Percentiles rank a stretch among this genome's conserved stretches.
phyloP scores from a whole-genome alignment of 2,888 invertebrate genomes.

The Bombylius discolor region DNA sequence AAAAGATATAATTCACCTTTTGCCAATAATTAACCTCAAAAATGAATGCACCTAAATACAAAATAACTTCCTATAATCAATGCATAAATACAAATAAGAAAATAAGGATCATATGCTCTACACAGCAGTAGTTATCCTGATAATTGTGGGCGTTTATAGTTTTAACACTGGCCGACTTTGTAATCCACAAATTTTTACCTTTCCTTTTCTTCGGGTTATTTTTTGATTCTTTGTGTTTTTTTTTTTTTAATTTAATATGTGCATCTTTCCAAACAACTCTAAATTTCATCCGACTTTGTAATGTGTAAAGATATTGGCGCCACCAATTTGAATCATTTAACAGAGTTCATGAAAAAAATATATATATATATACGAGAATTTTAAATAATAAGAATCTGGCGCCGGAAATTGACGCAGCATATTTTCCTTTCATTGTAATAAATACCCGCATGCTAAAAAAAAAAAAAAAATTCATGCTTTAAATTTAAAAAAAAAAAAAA shows the following conservation, averaged over 20 bases:
- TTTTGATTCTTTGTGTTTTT: no score
- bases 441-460: not conserved
- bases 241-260: no score
- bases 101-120: no score
- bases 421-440: not conserved
- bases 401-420: constrained; percentile 15
- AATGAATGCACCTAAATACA: no score
- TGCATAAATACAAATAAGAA: no score
- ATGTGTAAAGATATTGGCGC: not conserved
- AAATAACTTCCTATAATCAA: no score
- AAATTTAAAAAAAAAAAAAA: not conserved
- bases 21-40: no score
- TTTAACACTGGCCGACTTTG: not conserved
- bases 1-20: no score
- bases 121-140: not conserved
- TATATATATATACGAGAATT: not conserved
- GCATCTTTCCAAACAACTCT: no score
- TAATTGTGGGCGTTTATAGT: not conserved
- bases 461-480: not conserved
- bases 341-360: not conserved
- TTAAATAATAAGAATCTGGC: constrained; percentile 1
- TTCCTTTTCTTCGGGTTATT: no score
- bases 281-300: no score
- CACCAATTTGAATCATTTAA: not conserved
- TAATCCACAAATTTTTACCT: not conserved